Evolutionary conservation across 1,140 invertebrate species (phyloP).

Genomic region (Heterodera schachtii): DNA sequence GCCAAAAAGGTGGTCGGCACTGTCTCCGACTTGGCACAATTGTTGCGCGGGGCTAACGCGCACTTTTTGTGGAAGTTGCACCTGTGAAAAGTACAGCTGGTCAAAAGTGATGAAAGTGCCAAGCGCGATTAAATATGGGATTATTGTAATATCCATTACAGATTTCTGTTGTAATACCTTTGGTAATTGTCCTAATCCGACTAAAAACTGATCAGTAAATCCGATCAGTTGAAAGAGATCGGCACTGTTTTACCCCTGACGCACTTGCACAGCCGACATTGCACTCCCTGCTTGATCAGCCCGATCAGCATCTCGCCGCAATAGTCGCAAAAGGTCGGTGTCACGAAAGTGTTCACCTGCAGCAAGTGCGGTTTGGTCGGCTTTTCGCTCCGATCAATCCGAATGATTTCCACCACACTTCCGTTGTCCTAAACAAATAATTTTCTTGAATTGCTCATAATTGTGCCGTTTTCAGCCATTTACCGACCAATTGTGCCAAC

Average conservation of each 20-base stretch:
- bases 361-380: slow-evolving; percentile 59
- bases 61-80: slow-evolving; percentile 66
- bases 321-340: slow-evolving; percentile 66
- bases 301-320: slow-evolving; percentile 65
- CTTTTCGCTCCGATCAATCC: slow-evolving; percentile 55
- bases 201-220: too few species aligned
- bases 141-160: too few species aligned
- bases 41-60: slow-evolving; percentile 62
- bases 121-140: too few species aligned
- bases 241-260: not conserved
- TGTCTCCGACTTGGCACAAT: slow-evolving; percentile 57
- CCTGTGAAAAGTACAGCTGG: slow-evolving; percentile 29
- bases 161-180: too few species aligned
- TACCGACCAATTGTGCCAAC: slow-evolving; percentile 54
- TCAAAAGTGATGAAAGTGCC: not conserved
- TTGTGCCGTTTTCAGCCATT: not conserved
- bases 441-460: not conserved
- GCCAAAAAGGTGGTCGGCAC: slow-evolving; percentile 22
- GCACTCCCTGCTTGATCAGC: slow-evolving; percentile 62
- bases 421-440: slow-evolving; percentile 57
- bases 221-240: too few species aligned
- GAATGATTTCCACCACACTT: slow-evolving; percentile 61
- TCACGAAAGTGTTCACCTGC: slow-evolving; percentile 52
- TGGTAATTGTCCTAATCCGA: too few species aligned
- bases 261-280: slow-evolving; percentile 59